A percentile compares a stretch with the other conserved stretches of the same genome.
Conservation (phyloP, 1,140 invertebrate genomes). For the Pseudomyrmex flavicornis region DNA sequence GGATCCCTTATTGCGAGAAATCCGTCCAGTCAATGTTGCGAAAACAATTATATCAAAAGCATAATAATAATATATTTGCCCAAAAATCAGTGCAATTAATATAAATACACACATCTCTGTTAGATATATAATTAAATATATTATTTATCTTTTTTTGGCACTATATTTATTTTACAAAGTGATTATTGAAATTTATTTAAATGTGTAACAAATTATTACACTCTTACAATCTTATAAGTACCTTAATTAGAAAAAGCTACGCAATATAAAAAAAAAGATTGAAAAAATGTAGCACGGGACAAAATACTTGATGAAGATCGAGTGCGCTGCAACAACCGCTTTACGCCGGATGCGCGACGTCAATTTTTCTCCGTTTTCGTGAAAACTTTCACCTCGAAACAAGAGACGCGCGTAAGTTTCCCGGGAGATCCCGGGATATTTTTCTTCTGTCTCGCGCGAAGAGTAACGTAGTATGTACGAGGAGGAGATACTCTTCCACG, state of each 20-base stretch:
- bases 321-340: constrained; percentile 54
- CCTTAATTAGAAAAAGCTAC: no score
- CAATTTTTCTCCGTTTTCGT: constrained; percentile 60
- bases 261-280: background rate
- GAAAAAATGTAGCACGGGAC: constrained; percentile 43
- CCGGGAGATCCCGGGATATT: constrained; percentile 56
- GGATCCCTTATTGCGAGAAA: background rate
- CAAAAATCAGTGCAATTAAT: no score
- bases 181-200: no score
- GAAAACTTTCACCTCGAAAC: constrained; percentile 38
- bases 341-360: constrained; percentile 52
- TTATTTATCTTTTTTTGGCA: background rate
- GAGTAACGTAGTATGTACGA: constrained; percentile 41
- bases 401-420: constrained; percentile 44
- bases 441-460: constrained; percentile 60
- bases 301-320: constrained; percentile 54
- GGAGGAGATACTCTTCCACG: constrained; percentile 51
- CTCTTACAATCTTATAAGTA: no score
- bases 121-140: background rate
- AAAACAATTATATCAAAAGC: background rate
- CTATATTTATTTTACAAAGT: no score
- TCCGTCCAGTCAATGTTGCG: background rate
- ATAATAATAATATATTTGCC: background rate
- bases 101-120: no score
- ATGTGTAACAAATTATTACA: no score